Conservation (phyloP, 2,888 invertebrate genomes). For the Lagria hirta region DNA sequence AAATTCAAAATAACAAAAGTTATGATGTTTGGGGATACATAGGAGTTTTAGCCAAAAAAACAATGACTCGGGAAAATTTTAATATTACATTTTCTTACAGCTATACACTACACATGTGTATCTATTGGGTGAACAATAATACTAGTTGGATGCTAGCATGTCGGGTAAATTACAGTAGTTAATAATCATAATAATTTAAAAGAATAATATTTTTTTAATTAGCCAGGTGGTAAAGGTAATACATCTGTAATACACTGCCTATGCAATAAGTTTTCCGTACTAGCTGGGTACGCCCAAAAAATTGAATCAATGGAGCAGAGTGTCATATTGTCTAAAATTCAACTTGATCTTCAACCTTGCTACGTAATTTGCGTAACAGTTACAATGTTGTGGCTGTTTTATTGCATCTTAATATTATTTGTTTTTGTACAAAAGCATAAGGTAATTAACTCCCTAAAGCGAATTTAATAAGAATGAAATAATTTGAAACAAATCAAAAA, state of each 20-base stretch:
- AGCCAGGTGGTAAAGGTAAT: conserved; percentile 1
- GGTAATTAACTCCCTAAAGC: no score
- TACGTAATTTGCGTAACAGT: conserved; percentile 32
- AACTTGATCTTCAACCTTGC: conserved; percentile 28
- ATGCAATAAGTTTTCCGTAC: conserved; percentile 24
- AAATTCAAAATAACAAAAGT: background rate
- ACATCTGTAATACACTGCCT: background rate
- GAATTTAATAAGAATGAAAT: no score
- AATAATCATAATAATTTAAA: background rate
- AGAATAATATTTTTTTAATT: background rate
- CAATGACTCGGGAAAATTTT: background rate
- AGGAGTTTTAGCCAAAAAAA: no score
- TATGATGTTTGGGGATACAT: conserved; percentile 4
- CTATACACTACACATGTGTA: background rate
- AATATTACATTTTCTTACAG: background rate
- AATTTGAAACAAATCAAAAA: no score
- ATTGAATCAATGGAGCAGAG: conserved; percentile 26
- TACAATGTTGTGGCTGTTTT: conserved; percentile 27
- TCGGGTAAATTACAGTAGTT: no score
- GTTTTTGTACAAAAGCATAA: background rate
- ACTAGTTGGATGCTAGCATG: background rate
- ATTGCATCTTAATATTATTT: conserved; percentile 19
- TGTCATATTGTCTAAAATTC: conserved; percentile 21
- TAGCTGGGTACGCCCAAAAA: conserved; percentile 29
- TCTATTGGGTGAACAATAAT: background rate